Conservation (phyloP, 2,113 vertebrate species). For the Brachypteracias leptosomus region DNA sequence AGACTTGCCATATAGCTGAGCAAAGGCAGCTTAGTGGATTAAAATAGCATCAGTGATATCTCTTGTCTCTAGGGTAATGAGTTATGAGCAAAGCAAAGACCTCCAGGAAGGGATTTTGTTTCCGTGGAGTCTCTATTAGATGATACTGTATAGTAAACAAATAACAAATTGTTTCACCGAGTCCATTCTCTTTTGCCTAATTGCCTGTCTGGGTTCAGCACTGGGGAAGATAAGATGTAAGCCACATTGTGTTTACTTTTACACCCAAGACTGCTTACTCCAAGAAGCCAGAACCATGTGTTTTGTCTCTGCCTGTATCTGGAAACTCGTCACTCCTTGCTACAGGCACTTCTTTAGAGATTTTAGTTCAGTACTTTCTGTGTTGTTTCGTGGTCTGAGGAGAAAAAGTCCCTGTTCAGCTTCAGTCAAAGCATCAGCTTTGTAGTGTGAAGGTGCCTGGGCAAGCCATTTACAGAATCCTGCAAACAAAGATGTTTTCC, state of each 20-base stretch:
- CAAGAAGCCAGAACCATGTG: not conserved
- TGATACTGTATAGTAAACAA: slow-evolving; percentile 20
- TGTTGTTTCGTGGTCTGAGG: not conserved
- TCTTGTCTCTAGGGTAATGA: slow-evolving; percentile 42
- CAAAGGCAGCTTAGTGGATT: slow-evolving; percentile 34
- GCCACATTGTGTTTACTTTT: not conserved
- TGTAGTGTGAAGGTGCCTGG: not conserved
- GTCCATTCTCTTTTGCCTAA: slow-evolving; percentile 11
- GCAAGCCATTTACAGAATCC: not conserved
- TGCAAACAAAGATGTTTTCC: not conserved
- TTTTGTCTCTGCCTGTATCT: not conserved
- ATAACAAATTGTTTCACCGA: not conserved
- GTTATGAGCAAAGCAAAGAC: slow-evolving; percentile 26
- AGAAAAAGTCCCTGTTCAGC: not conserved
- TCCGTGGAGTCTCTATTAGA: slow-evolving; percentile 7
- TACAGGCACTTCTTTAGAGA: not conserved
- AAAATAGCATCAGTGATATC: slow-evolving; percentile 48
- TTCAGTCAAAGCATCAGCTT: not conserved
- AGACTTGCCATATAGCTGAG: slow-evolving; percentile 2
- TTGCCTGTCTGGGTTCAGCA: not conserved
- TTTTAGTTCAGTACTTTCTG: not conserved
- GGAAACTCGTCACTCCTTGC: not conserved
- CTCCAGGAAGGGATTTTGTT: slow-evolving; percentile 47
- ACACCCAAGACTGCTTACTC: not conserved
- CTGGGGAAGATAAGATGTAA: not conserved